Evolutionary conservation across 2,113 vertebrate genomes (phyloP).

Genomic region (Rissa tridactyla): DNA sequence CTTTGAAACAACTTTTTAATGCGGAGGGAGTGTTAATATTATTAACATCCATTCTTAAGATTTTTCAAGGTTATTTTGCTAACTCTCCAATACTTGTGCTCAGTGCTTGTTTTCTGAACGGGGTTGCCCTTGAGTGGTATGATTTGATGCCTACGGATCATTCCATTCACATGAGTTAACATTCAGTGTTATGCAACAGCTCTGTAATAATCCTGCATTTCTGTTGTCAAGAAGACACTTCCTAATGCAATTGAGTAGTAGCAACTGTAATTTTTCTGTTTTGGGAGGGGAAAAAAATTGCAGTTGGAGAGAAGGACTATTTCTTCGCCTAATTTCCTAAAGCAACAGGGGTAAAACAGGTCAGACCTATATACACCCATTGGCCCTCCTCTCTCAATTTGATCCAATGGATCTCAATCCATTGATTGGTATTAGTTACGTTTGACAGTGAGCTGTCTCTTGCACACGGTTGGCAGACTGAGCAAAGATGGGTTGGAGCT

Average conservation of each 20-base stretch:
- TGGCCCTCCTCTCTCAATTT: not conserved
- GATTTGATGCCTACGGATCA: not conserved
- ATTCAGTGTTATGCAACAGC: not conserved
- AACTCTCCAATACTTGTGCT: rapidly evolving
- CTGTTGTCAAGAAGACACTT: not conserved
- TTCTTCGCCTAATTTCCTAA: not conserved
- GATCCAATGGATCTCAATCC: not conserved
- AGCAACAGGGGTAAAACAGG: not conserved
- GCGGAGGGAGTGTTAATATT: rapidly evolving
- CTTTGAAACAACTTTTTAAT: not conserved
- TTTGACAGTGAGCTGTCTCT: not conserved
- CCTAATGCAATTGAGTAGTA: not conserved
- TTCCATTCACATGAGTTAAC: slow-evolving; percentile 5
- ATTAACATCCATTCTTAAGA: not conserved
- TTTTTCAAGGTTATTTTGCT: not conserved
- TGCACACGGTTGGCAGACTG: not conserved
- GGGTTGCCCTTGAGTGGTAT: not conserved
- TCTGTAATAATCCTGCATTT: not conserved
- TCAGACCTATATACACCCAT: not conserved
- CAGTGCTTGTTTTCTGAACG: not conserved
- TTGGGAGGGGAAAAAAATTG: not conserved
- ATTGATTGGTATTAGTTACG: not conserved
- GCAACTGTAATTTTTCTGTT: not conserved
- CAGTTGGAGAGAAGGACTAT: not conserved
- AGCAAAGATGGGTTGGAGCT: not conserved